These are phyloP conservation scores for Enoplosus armatus DNA, from an alignment of 2,797 vertebrate species.

Conservation along the genomic window DNA sequence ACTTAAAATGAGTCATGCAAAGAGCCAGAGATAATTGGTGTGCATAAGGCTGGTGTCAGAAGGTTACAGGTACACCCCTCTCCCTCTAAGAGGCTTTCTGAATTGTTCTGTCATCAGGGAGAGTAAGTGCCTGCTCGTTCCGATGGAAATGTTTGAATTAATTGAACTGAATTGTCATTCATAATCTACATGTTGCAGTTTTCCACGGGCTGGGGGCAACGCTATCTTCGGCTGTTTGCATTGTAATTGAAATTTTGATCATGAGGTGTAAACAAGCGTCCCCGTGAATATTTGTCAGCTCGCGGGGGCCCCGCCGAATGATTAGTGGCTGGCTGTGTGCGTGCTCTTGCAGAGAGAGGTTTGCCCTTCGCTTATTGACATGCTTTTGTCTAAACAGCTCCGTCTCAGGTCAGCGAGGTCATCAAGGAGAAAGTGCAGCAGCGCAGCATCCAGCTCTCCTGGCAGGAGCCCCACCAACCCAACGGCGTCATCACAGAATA, in stretches of 20 bases:
- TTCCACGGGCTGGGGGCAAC: slow-evolving; percentile 81
- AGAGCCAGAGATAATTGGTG: slow-evolving; percentile 61
- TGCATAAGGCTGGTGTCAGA: slow-evolving; percentile 55
- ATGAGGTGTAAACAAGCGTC: slow-evolving; percentile 88
- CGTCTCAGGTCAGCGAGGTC: slow-evolving; percentile 97
- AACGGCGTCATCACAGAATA: slow-evolving; percentile 99
- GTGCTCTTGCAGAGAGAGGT: slow-evolving; percentile 12
- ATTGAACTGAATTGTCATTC: slow-evolving; percentile 89
- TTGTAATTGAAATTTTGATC: slow-evolving; percentile 91
- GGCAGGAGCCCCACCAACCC: slow-evolving; percentile 98
- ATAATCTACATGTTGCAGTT: slow-evolving; percentile 84
- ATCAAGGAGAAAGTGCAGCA: slow-evolving; percentile 96
- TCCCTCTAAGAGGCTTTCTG: slow-evolving; percentile 62
- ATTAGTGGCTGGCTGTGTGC: slow-evolving; percentile 72
- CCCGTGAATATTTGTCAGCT: slow-evolving; percentile 90
- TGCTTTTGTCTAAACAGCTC: slow-evolving; percentile 91
- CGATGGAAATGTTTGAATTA: slow-evolving; percentile 86
- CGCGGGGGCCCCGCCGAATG: slow-evolving; percentile 73
- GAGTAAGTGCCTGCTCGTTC: slow-evolving; percentile 82
- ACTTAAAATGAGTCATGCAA: slow-evolving; percentile 61
- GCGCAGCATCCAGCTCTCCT: slow-evolving; percentile 96
- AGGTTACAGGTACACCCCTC: slow-evolving; percentile 66
- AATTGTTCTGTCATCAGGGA: slow-evolving; percentile 77
- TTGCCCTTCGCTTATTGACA: slow-evolving; percentile 44
- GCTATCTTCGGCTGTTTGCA: slow-evolving; percentile 88